A percentile compares a stretch with the other conserved stretches of the same genome.
These are phyloP conservation scores for Chorisops tibialis DNA, from an alignment of 2,888 invertebrate species.

Conservation along the genomic window DNA sequence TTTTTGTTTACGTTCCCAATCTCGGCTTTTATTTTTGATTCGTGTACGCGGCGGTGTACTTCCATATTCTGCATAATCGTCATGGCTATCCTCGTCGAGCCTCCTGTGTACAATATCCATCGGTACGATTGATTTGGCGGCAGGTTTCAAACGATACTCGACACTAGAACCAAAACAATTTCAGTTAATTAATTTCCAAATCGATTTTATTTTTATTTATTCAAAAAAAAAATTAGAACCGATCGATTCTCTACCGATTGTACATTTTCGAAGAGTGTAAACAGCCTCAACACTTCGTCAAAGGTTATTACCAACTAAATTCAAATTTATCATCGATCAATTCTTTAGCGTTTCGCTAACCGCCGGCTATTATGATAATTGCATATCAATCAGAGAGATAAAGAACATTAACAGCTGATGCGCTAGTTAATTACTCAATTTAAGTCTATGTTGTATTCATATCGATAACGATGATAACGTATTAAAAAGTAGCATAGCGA, in stretches of 20 bases:
- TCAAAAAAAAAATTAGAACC: background rate
- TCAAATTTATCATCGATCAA: slow-evolving; percentile 8
- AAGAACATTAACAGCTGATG: slow-evolving; percentile 16
- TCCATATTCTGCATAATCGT: slow-evolving; percentile 65
- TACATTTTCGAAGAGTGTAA: background rate
- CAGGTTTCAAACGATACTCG: slow-evolving; percentile 46
- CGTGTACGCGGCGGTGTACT: slow-evolving; percentile 77
- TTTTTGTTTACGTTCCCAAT: slow-evolving; percentile 51
- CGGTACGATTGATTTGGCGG: slow-evolving; percentile 39
- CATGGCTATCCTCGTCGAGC: slow-evolving; percentile 42
- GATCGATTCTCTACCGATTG: slow-evolving; percentile 8
- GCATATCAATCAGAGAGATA: slow-evolving; percentile 31
- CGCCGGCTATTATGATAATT: slow-evolving; percentile 23
- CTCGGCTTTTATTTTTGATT: slow-evolving; percentile 61
- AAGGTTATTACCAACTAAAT: background rate
- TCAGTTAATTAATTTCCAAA: background rate
- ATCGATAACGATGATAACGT: too few relatives aligned
- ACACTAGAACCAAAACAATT: slow-evolving; percentile 39
- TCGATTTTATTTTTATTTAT: background rate
- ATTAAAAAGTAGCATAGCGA: too few relatives aligned
- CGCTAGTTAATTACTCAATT: slow-evolving; percentile 29
- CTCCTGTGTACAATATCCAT: slow-evolving; percentile 35
- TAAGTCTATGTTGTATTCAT: slow-evolving; percentile 10
- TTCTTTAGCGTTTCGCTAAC: slow-evolving; percentile 1
- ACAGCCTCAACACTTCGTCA: background rate